These are phyloP conservation scores for Diglossa brunneiventris DNA, from an alignment of 2,113 vertebrate genomes.

Conservation along the genomic window DNA sequence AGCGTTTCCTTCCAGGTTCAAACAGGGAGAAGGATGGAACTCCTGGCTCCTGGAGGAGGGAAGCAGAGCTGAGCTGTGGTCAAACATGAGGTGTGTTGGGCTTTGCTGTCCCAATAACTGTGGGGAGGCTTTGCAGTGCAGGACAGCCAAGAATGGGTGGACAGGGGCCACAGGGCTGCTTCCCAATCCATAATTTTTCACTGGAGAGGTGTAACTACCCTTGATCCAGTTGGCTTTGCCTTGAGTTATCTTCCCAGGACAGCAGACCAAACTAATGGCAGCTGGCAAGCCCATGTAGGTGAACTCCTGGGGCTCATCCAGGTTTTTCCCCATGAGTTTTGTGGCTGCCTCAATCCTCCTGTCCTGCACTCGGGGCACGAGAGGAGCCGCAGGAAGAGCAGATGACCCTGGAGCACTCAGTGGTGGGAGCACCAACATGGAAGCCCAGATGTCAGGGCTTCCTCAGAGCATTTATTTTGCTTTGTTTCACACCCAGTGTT, in stretches of 20 bases:
- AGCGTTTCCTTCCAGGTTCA: neutral
- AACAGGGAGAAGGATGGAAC: neutral
- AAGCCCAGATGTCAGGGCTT: neutral
- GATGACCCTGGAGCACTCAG: fast-evolving
- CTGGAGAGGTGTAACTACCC: neutral
- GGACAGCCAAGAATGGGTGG: neutral
- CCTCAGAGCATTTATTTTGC: neutral
- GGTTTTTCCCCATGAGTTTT: neutral
- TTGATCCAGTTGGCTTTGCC: neutral
- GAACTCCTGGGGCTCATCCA: neutral
- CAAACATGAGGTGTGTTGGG: neutral
- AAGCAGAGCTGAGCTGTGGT: neutral
- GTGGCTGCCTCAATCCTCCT: neutral
- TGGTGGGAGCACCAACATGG: neutral
- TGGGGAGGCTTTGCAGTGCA: neutral
- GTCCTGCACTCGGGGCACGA: fast-evolving
- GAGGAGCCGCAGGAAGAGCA: neutral
- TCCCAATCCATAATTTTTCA: neutral
- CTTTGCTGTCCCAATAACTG: neutral
- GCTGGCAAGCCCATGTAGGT: fast-evolving
- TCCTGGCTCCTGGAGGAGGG: neutral
- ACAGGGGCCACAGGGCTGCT: neutral
- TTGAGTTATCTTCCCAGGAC: neutral
- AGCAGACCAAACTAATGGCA: neutral
- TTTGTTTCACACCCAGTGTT: neutral